Evolutionary conservation across 2,888 invertebrate species (phyloP).

Genomic region (Labia minor): DNA sequence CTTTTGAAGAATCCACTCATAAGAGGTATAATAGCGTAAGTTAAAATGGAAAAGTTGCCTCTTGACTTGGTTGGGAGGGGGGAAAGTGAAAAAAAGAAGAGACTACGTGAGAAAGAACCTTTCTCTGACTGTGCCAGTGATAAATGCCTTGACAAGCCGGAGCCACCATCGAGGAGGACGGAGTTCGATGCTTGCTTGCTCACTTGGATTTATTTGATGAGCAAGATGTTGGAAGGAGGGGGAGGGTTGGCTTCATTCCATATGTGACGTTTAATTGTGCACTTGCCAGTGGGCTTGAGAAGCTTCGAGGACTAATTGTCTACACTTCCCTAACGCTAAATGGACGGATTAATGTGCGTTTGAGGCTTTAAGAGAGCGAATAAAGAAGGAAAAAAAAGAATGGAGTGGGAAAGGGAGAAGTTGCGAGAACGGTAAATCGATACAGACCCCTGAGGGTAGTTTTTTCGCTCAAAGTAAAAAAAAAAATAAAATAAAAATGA

Average conservation of each 20-base stretch:
- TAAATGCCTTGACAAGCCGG: no score
- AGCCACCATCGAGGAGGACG: background rate
- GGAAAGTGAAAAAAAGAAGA: no score
- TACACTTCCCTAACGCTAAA: background rate
- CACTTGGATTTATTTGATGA: background rate
- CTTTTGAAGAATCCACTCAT: no score
- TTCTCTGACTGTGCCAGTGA: no score
- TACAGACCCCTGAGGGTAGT: background rate
- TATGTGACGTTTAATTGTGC: slow-evolving; percentile 13
- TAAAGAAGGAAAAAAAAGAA: background rate
- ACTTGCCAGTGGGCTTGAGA: background rate
- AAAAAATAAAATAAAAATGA: background rate
- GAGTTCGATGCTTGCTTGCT: background rate
- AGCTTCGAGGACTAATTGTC: slow-evolving; percentile 7
- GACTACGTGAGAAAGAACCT: no score
- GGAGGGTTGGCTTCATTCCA: background rate
- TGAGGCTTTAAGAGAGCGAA: slow-evolving; percentile 3
- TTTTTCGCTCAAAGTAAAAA: background rate
- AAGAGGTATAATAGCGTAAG: no score
- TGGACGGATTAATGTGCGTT: background rate
- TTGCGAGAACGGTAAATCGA: background rate
- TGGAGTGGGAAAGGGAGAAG: background rate
- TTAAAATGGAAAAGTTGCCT: no score
- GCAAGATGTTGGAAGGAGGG: background rate
- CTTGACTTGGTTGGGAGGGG: no score